Evolutionary conservation across 2,113 vertebrate species (phyloP), one percentile per base, ranked within the genome.

Genomic region (Acanthochromis polyacanthus): DNA sequence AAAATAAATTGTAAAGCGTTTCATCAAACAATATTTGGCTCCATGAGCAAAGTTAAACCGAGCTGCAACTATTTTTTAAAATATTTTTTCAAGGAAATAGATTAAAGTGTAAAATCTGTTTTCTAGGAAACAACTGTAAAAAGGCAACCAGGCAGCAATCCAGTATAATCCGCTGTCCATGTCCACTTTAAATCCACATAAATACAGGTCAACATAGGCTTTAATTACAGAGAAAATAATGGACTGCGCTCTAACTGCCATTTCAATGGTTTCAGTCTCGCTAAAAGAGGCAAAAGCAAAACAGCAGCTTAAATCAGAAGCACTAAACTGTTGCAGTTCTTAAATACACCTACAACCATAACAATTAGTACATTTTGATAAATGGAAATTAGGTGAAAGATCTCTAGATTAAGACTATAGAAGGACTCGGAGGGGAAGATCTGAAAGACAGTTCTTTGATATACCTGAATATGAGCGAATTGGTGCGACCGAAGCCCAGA

Each of bases 381-480:
- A 66, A 30, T 30, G 23, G 16, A 20, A 2, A 32, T 69, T 9
- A 51, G 20, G 7, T 4, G 11, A 15, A 15, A 38, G 65, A 50
- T 17, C 28, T 10, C 20, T 61, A 53, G 19, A 14, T 63, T 8
- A 1, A 10, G 1, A 46, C 23, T 30, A 12, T 6, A 12, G 10
- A 62, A 56, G 4, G n/a, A 0, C 5, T 51, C 17, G 28, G 5
- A 62, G 15, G 20, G 52, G 11, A 59, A 43, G 2, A 50, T 50
- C 1, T 60, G 1, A 40, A 28, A 70, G 1, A 3, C 1, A 1
- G 4, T 6, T 50, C 9, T 75, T 1, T 68, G 20, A 65, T 75
- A 30, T 97, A 99, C 98, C 98, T 99, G 96, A 99, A 99, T 58
- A 99, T 95, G 59, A 99, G 96, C 25, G 96, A 95, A 92, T 99